These are phyloP conservation scores for Propithecus coquereli DNA, from an alignment of 2,113 vertebrate species.

Conservation along the genomic window DNA sequence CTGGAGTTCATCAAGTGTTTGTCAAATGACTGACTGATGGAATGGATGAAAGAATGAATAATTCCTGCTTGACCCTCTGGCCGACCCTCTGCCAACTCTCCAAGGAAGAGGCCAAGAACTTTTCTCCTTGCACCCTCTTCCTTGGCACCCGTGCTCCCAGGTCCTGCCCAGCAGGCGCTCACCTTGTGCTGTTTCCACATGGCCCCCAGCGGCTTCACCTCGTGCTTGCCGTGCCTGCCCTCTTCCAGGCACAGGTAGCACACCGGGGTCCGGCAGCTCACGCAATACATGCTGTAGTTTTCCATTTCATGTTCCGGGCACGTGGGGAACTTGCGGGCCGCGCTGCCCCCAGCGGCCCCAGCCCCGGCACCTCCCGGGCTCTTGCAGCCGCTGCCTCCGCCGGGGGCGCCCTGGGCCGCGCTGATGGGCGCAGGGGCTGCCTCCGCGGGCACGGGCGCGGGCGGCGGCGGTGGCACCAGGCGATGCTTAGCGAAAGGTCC, in stretches of 20 bases:
- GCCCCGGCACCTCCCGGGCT: constrained; percentile 38
- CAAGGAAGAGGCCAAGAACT: neutral
- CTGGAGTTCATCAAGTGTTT: neutral
- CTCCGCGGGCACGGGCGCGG: neutral
- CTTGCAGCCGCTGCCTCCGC: constrained; percentile 57
- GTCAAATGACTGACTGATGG: neutral
- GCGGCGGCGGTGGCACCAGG: constrained; percentile 84
- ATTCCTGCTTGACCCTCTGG: neutral
- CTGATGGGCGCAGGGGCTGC: neutral
- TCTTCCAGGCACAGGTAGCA: constrained; percentile 95
- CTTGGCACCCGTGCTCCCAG: fast-evolving
- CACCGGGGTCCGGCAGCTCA: constrained; percentile 90
- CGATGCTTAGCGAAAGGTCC: constrained; percentile 96
- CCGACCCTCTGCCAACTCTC: neutral
- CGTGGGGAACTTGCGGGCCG: constrained; percentile 85
- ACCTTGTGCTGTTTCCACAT: constrained; percentile 99
- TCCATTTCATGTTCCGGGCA: constrained; percentile 96
- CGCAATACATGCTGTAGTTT: constrained; percentile 95
- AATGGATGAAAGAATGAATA: neutral
- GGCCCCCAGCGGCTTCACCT: constrained; percentile 90
- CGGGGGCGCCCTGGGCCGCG: constrained; percentile 46
- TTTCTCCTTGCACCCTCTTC: neutral
- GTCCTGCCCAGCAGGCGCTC: constrained; percentile 48
- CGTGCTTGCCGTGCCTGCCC: constrained; percentile 91
- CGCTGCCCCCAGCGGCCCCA: constrained; percentile 7